These are phyloP conservation scores for Scolopax bukidnonensis DNA, from an alignment of 2,797 vertebrate species.

Conservation along the genomic window DNA sequence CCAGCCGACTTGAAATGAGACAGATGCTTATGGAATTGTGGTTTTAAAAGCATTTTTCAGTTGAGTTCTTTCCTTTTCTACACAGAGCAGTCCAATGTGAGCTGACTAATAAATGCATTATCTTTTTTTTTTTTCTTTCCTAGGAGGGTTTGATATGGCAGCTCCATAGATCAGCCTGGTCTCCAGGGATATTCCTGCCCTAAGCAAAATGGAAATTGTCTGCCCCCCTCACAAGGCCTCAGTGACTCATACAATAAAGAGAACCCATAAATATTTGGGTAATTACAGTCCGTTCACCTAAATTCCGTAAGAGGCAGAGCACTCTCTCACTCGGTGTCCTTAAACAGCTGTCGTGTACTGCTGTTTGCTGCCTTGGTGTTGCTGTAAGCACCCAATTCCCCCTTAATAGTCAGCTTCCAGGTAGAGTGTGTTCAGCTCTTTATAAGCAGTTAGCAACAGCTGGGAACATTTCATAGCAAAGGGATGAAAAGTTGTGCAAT, in stretches of 20 bases:
- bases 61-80: conserved; percentile 65
- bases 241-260: conserved; percentile 70
- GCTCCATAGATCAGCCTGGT: conserved; percentile 66
- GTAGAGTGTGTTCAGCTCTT: not conserved
- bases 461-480: not conserved
- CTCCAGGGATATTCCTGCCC: conserved; percentile 59
- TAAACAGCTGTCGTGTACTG: not conserved
- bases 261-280: conserved; percentile 66
- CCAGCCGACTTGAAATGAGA: conserved; percentile 67
- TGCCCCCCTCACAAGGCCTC: conserved; percentile 66
- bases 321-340: not conserved
- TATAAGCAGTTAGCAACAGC: accelerated
- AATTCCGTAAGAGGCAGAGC: conserved; percentile 50
- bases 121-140: conserved; percentile 39
- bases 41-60: conserved; percentile 72
- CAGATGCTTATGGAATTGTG: conserved; percentile 69
- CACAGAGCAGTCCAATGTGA: conserved; percentile 63
- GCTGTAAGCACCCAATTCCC: not conserved
- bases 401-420: not conserved
- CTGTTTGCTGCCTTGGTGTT: not conserved
- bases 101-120: conserved; percentile 72
- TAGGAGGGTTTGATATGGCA: conserved; percentile 64
- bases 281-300: conserved; percentile 60
- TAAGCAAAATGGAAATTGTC: conserved; percentile 71
- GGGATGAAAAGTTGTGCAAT: not conserved